Evolutionary conservation across 2,113 vertebrate species (phyloP), one percentile per base, ranked within the genome.

Genomic region (Campylomormyrus tamandua): DNA sequence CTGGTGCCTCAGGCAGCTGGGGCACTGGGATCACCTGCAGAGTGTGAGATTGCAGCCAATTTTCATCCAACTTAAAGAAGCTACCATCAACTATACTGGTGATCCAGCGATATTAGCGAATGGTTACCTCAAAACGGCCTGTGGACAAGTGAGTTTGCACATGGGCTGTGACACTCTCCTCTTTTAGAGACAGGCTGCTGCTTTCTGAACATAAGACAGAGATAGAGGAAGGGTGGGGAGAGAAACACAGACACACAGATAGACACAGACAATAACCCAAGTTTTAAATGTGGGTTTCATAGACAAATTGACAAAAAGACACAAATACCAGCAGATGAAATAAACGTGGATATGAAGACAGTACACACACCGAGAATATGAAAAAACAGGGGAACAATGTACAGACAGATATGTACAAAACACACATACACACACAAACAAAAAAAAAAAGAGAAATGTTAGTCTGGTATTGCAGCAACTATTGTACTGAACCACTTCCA

Each of bases 1-100:
- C 90, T 90, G 93, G 92, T 31, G 66, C 90, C 35, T 92, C 91
- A 70, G 92, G 90, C 84, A 94, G 93, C 88, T 96, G 96, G 52
- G 93, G 92, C 85, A 97, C 96, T 21, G 96, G 95, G 87, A 96
- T 96, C 90, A 97, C 97, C 97, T 98, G 93, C 90, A 80, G 49
- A 49, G 21, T 39, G n/a, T 46, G 5, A 83, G 17, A 27, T 15
- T 11, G 45, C 50, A 62, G 70, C 45, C 10, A 19, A 2, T 31
- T 58, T 31, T 27, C 19, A 21, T 66, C 10, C 46, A 1, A 48
- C 21, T 80, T 42, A 19, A 17, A 49, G 35, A 8, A 80, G 35
- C 17, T 27, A 31, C 45, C 17, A 3, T 49, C 48, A 15, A 86
- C 45, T 86, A 50, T 15, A 86, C 66, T 39, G 17, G 45, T 19